Evolutionary conservation across 2,113 vertebrate species (phyloP).

Genomic region (Sminthopsis crassicaudata): DNA sequence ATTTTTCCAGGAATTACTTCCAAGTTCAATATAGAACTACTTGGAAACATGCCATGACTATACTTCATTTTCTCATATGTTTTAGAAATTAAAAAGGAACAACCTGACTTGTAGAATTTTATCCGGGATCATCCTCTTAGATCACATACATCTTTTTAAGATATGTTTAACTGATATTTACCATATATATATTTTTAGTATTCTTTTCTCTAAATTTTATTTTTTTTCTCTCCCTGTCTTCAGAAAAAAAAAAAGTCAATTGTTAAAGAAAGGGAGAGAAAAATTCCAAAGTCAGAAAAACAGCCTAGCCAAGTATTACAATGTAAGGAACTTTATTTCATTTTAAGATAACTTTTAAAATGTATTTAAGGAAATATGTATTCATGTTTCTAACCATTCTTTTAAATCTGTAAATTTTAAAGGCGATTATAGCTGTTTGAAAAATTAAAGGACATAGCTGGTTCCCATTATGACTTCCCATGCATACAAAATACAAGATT

Average conservation of each 20-base stretch:
- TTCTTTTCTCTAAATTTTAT: slow-evolving; percentile 34
- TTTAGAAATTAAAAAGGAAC: slow-evolving; percentile 63
- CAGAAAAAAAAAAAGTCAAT: slow-evolving; percentile 36
- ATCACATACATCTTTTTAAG: neutral
- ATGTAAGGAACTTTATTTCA: slow-evolving; percentile 48
- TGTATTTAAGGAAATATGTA: slow-evolving; percentile 49
- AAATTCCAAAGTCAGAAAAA: slow-evolving; percentile 31
- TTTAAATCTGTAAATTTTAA: slow-evolving; percentile 51
- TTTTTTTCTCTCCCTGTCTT: slow-evolving; percentile 37
- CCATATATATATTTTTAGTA: slow-evolving; percentile 6
- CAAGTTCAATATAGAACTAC: slow-evolving; percentile 51
- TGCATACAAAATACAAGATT: slow-evolving; percentile 24
- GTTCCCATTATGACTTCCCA: slow-evolving; percentile 54
- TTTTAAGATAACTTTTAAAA: slow-evolving; percentile 49
- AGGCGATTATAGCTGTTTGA: slow-evolving; percentile 21
- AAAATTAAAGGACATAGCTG: slow-evolving; percentile 9
- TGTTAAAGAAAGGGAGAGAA: slow-evolving; percentile 46
- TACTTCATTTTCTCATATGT: slow-evolving; percentile 57
- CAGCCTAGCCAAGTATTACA: slow-evolving; percentile 46
- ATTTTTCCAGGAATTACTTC: slow-evolving; percentile 38
- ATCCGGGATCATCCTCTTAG: neutral
- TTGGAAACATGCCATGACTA: slow-evolving; percentile 48
- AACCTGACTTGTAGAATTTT: slow-evolving; percentile 34
- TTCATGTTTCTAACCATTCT: slow-evolving; percentile 31
- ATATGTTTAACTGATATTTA: slow-evolving; percentile 24